Evolutionary conservation across 2,888 invertebrate species (phyloP), one percentile per base, ranked within the genome.

Genomic region (Clistopyga incitator): DNA sequence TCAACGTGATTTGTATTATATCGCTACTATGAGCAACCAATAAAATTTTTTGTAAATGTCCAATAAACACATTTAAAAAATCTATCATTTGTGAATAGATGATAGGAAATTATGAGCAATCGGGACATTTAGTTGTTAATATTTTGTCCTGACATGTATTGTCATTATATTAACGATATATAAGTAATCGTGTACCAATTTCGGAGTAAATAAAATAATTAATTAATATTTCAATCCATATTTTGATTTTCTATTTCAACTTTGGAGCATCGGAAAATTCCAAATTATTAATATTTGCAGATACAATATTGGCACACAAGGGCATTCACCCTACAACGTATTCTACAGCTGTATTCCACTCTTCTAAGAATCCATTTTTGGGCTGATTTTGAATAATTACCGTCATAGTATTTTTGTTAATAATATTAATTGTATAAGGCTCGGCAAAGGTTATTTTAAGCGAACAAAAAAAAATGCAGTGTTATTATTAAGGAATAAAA

Each of bases 401-500:
- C 47, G 15, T 47, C 47, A 38, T 38, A 38, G 34, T 8, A 38
- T 38, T 38, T 1, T 1, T 8, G 8, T 38, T 8, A 8, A 6
- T 38, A 4, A 8, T 8, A 38, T 4, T 38, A 38, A 38, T 38
- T 38, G 3, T 8, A 38, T 8, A 8, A 38, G 34, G 8, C 3
- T 6, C 34, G 8, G 34, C 34, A 38, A 38, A 3, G 8, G 34
- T 38, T 10, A 10, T 10, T 38, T 8, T 23, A 13, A 23, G 3
- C 54, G 6, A 23, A 56, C 20, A 56, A 56, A 23, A 56, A 56
- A 56, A 11, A 56, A 8, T 23, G 25, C 0, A 0, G 6, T 50
- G n/a, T 50, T 50, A n/a, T 50, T 50, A n/a, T 50, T 50, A n/a
- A 18, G 15, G 50, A 50, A 50, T 50, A 18, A 50, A 50, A 50